Percentiles rank a stretch among this genome's conserved stretches.
phyloP scores from a whole-genome alignment of 2,113 vertebrate species.

The Lasiurus borealis region DNA sequence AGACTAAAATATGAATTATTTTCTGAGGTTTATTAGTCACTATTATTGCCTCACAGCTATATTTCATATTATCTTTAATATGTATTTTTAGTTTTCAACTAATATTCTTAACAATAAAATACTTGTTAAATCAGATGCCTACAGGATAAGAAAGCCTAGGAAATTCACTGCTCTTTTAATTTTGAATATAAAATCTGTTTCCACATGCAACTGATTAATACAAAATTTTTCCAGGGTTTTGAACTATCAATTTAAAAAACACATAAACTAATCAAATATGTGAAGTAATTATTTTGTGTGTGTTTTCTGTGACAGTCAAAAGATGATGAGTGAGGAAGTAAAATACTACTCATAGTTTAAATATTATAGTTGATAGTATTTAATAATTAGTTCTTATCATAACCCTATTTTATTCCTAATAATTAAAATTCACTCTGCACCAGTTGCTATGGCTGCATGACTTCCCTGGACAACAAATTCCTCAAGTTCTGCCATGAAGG shows the following conservation, averaged over 20 bases:
- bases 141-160: slow-evolving; percentile 28
- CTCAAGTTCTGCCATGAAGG: slow-evolving; percentile 70
- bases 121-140: slow-evolving; percentile 45
- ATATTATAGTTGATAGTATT: background rate
- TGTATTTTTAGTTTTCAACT: slow-evolving; percentile 12
- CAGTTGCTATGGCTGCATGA: slow-evolving; percentile 86
- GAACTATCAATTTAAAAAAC: slow-evolving; percentile 24
- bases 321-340: slow-evolving; percentile 45
- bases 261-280: slow-evolving; percentile 16
- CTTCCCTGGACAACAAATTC: slow-evolving; percentile 80
- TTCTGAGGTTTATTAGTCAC: slow-evolving; percentile 35
- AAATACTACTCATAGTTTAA: background rate
- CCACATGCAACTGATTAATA: background rate
- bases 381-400: slow-evolving; percentile 80
- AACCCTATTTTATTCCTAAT: slow-evolving; percentile 76
- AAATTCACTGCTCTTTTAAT: slow-evolving; percentile 37
- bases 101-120: slow-evolving; percentile 48
- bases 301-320: background rate
- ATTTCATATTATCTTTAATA: slow-evolving; percentile 9
- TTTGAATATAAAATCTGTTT: slow-evolving; percentile 49
- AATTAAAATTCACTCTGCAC: slow-evolving; percentile 84
- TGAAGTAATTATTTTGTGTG: slow-evolving; percentile 13
- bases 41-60: background rate
- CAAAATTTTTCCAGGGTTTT: slow-evolving; percentile 53
- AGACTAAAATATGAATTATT: slow-evolving; percentile 12